phyloP scores from a whole-genome alignment of 2,113 vertebrate genomes.

The Rhinolophus ferrumequinum region DNA sequence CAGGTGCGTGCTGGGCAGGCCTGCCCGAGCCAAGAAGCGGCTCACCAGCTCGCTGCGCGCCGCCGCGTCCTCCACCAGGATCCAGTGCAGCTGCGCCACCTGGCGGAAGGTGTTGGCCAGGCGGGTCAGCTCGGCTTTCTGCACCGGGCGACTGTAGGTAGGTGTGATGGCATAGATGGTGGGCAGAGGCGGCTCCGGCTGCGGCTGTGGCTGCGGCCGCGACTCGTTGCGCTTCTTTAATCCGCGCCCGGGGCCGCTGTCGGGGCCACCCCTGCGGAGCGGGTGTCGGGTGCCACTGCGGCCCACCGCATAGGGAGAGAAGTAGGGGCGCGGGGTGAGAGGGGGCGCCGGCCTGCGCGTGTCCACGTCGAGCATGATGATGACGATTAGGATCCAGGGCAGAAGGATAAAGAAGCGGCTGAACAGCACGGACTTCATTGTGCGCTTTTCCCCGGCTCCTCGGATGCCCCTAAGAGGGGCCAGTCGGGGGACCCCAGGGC shows the following conservation, averaged over 20 bases:
- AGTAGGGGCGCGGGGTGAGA: constrained; percentile 80
- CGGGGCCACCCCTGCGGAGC: not conserved
- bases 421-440: constrained; percentile 93
- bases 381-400: constrained; percentile 95
- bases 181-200: constrained; percentile 80
- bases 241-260: not conserved
- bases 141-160: constrained; percentile 95
- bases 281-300: constrained; percentile 50
- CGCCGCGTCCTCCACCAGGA: constrained; percentile 95
- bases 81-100: constrained; percentile 95
- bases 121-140: constrained; percentile 97
- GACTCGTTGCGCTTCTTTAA: constrained; percentile 53
- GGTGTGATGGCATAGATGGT: constrained; percentile 97
- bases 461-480: not conserved
- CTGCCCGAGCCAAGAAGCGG: constrained; percentile 91
- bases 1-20: constrained; percentile 93
- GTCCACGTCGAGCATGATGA: constrained; percentile 95
- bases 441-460: constrained; percentile 56
- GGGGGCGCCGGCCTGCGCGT: constrained; percentile 83
- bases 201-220: not conserved
- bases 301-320: constrained; percentile 63
- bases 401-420: constrained; percentile 94
- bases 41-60: constrained; percentile 93
- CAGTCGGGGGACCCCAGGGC: not conserved
- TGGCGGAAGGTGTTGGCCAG: constrained; percentile 96